phyloP scores from a whole-genome alignment of 2,113 vertebrate species.

The Synodontis membranacea region DNA sequence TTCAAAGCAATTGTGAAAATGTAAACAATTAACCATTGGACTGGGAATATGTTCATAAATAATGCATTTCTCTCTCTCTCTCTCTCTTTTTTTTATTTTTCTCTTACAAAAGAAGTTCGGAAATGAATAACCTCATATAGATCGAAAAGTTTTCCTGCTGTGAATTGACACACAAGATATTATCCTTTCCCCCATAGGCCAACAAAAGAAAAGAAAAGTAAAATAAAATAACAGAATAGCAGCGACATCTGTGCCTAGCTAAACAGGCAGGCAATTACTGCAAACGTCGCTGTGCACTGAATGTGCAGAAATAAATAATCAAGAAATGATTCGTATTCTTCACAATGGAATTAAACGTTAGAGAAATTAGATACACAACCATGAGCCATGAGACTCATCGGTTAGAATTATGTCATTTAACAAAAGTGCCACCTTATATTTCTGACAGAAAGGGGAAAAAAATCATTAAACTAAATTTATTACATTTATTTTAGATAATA shows the following conservation, averaged over 20 bases:
- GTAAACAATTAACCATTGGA: conserved; percentile 80
- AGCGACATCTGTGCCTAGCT: conserved; percentile 70
- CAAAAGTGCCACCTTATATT: background rate
- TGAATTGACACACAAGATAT: conserved; percentile 79
- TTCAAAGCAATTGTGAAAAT: conserved; percentile 81
- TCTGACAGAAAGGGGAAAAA: background rate
- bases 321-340: conserved; percentile 43
- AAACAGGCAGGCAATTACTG: conserved; percentile 66
- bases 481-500: background rate
- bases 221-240: conserved; percentile 75
- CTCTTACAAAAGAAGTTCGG: conserved; percentile 77
- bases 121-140: conserved; percentile 79
- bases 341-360: conserved; percentile 36
- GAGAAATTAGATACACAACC: conserved; percentile 3
- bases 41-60: conserved; percentile 83
- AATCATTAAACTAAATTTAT: background rate
- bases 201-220: conserved; percentile 67
- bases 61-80: conserved; percentile 70
- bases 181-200: conserved; percentile 79
- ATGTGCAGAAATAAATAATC: conserved; percentile 53
- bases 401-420: background rate
- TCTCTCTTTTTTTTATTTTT: conserved; percentile 72
- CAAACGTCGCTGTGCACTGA: conserved; percentile 44
- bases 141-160: conserved; percentile 79
- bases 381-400: background rate